Base-by-base conservation (phyloP, 2,113 vertebrate genomes). In the Daboia siamensis region DNA sequence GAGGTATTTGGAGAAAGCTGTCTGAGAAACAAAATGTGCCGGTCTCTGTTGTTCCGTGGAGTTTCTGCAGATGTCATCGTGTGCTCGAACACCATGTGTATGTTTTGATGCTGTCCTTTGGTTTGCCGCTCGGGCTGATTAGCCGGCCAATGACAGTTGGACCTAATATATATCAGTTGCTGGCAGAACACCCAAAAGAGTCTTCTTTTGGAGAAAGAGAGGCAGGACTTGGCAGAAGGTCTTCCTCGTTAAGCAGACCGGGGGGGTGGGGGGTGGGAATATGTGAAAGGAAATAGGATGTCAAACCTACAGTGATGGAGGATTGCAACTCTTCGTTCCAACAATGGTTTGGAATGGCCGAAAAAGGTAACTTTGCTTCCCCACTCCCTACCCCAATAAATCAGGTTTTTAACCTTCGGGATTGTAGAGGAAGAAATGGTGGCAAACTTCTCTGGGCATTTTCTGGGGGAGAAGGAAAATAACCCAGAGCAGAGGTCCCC, bases 11-110 rank as follows among this genome's bases (percentile, higher is more conserved):
- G 24, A n/a, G 12, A 57, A 92, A 89, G 29, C 87, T 84, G 74
- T 94, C 90, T 90, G 29, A 33, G 80, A 95, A 94, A 86, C 23
- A 85, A 3, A 26, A 33, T 92, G 92, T 92, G n/a, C 74, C 51
- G 80, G 24, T 7, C 0, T 20, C 0, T 20, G 80, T 84, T 74
- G 87, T 93, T 61, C 92, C 91, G 33, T 90, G 55, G 88, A 87
- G 87, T 86, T 54, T 94, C 88, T 61, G 92, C 80, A 93, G 91
- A 51, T 92, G 33, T 33, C 69, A 26, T 24, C 5, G 54, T 93
- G 55, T 74, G 54, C 89, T 94, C 52, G 56, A 39, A 89, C 54
- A 90, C 56, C 92, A 33, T 90, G 89, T 57, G 87, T 56, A 26
- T 91, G 86, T 93, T 93, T 92, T 93, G 87, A 61, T 94, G 93